These are phyloP conservation scores for Pedicia rivosa DNA, from an alignment of 2,888 invertebrate species.

Conservation along the genomic window DNA sequence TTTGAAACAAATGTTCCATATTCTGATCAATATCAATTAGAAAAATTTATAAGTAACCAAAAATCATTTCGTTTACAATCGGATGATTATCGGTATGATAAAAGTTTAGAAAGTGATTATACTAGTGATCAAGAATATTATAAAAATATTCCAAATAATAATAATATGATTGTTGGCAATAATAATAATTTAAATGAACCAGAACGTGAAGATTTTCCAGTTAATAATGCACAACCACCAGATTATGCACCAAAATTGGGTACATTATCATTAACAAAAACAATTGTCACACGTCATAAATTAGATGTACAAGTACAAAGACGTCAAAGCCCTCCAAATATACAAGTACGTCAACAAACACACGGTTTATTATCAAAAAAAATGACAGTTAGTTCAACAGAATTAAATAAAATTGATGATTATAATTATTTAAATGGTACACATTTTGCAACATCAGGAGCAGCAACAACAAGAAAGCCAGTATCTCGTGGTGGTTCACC, in stretches of 20 bases:
- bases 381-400: constrained; percentile 27
- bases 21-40: constrained; percentile 2
- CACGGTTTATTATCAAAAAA: constrained; percentile 15
- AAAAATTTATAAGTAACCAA: background rate
- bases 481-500: constrained; percentile 10
- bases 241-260: constrained; percentile 17
- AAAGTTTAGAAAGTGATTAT: constrained; percentile 14
- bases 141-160: constrained; percentile 24
- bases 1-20: constrained; percentile 7
- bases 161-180: constrained; percentile 23
- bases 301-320: constrained; percentile 4
- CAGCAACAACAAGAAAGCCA: background rate
- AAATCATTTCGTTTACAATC: too few relatives aligned
- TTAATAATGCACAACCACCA: constrained; percentile 21
- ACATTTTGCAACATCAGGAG: background rate
- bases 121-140: constrained; percentile 16
- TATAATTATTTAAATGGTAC: constrained; percentile 16
- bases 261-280: constrained; percentile 10
- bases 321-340: constrained; percentile 3
- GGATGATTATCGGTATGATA: constrained; percentile 20
- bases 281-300: background rate
- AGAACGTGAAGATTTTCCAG: constrained; percentile 30
- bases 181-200: constrained; percentile 23
- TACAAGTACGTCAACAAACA: constrained; percentile 14
- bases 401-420: constrained; percentile 29